Evolutionary conservation across 2,113 vertebrate genomes (phyloP).

Genomic region (Campylorhamphus procurvoides): DNA sequence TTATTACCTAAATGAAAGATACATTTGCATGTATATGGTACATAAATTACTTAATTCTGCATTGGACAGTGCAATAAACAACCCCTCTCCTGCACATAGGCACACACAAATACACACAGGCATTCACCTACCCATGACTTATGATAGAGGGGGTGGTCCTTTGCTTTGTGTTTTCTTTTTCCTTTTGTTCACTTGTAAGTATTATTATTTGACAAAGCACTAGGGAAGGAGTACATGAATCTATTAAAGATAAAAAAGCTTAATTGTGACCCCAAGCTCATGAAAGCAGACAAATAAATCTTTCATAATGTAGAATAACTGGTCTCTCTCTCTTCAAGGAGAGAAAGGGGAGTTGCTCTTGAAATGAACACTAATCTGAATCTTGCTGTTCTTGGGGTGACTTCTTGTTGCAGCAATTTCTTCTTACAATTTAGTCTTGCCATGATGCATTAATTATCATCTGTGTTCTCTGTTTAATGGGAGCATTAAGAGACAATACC

Average conservation of each 20-base stretch:
- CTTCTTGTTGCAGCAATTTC: neutral
- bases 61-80: conserved; percentile 25
- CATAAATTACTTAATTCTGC: conserved; percentile 65
- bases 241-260: conserved; percentile 65
- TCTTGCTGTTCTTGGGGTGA: neutral
- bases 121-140: neutral
- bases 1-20: conserved; percentile 70
- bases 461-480: conserved; percentile 15
- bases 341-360: neutral
- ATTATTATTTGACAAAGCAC: conserved; percentile 66
- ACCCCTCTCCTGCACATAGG: neutral
- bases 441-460: conserved; percentile 47
- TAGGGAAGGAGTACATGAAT: conserved; percentile 57
- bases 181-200: conserved; percentile 37
- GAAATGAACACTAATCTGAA: neutral
- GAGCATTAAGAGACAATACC: conserved; percentile 23
- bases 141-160: neutral
- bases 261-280: conserved; percentile 37
- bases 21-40: conserved; percentile 74
- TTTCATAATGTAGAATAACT: conserved; percentile 23
- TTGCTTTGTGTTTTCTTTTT: neutral
- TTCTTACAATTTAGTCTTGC: neutral
- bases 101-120: neutral
- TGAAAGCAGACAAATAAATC: conserved; percentile 51
- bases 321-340: conserved; percentile 21